Evolutionary conservation across 2,113 vertebrate species (phyloP), one percentile per base, ranked within the genome.

Genomic region (Ophiodon elongatus): DNA sequence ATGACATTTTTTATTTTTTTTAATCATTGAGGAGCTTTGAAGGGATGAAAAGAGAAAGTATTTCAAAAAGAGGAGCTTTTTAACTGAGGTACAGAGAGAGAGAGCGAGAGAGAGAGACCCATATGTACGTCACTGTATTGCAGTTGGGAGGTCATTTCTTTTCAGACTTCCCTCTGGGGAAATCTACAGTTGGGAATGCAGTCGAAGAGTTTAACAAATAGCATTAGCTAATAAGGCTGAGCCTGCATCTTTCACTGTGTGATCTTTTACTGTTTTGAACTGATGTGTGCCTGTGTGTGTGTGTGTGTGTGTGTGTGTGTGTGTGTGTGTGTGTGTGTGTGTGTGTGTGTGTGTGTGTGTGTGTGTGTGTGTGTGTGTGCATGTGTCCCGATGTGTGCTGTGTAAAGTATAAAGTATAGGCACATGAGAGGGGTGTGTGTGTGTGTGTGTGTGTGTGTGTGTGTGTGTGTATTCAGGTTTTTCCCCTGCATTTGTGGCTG

Each of bases 221-320:
- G 79, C 84, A 88, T 92, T 89, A 81, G 79, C 82, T 83, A 85
- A 92, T 86, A 94, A 85, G 83, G 91, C 84, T 91, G 91, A 94
- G 79, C 74, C 68, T 75, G 88, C 89, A 85, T 83, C 66, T 90
- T 88, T 90, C 64, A 90, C 75, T 74, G 72, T 83, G 54, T 6
- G n/a, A 73, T 73, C n/a, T 71, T 83, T 15, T 31, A 75, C 27
- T 47, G 13, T 85, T 82, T 79, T 70, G 43, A 78, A 69, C 31
- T 59, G 31, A 1, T 69, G 27, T 71, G 2, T 35, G 66, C 31
- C 6, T 65, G 69, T 66, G 31, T 35, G 29, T 66, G 50, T 70
- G 65, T 29, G 27, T 56, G 63, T 52, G 27, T 64, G 45, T 60
- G 39, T 35, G 29, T 62, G 69, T 50, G 15, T 66, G 33, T 19